These are phyloP conservation scores for Argyra leucocephala DNA, from an alignment of 2,888 invertebrate species.

Conservation along the genomic window DNA sequence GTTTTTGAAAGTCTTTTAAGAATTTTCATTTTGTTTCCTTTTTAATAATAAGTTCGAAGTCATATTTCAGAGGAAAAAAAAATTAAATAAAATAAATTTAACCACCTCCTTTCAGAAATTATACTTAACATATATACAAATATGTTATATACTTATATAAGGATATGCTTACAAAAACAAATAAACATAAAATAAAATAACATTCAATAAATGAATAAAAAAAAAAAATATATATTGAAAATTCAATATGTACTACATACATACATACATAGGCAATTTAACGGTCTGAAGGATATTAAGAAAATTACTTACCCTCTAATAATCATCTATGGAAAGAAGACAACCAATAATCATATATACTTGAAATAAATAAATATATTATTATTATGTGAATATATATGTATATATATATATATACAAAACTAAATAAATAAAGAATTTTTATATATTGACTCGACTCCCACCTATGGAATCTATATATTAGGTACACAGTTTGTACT, in stretches of 20 bases:
- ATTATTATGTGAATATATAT: no score
- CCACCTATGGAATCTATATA: neutral
- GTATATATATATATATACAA: neutral
- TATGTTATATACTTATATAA: neutral
- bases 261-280: constrained; percentile 6
- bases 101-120: no score
- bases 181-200: neutral
- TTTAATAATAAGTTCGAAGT: no score
- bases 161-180: neutral
- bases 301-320: neutral
- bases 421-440: neutral
- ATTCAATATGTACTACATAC: neutral
- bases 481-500: neutral
- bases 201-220: neutral
- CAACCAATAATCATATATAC: no score
- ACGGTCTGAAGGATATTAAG: neutral
- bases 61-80: no score
- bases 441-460: neutral
- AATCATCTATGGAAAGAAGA: no score
- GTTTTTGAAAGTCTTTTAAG: no score
- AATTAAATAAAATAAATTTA: no score
- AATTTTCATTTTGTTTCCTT: no score
- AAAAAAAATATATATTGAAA: neutral
- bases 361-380: no score
- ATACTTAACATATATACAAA: neutral